phyloP scores from a whole-genome alignment of 2,797 vertebrate genomes.

The Hephaestus fuliginosus region DNA sequence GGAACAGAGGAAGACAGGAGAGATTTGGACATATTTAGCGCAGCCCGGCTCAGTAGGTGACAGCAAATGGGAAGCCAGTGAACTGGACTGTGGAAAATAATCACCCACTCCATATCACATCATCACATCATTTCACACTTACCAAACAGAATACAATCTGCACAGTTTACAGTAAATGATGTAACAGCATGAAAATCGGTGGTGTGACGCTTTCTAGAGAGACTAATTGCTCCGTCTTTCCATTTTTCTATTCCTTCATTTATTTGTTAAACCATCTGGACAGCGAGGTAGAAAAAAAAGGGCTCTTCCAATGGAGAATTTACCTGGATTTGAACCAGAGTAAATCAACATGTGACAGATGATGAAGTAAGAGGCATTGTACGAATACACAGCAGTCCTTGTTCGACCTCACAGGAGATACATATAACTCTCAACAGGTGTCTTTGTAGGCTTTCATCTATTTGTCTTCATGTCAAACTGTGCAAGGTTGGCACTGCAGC shows the following conservation, averaged over 20 bases:
- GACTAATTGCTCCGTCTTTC: constrained; percentile 34
- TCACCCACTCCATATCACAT: constrained; percentile 41
- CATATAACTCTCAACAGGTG: constrained; percentile 62
- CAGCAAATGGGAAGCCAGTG: constrained; percentile 38
- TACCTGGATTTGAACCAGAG: constrained; percentile 51
- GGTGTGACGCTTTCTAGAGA: constrained; percentile 34
- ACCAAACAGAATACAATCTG: constrained; percentile 36
- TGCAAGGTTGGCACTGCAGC: constrained; percentile 35
- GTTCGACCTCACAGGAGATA: constrained; percentile 62
- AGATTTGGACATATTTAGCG: constrained; percentile 44
- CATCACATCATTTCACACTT: constrained; percentile 57
- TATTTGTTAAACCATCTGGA: constrained; percentile 46
- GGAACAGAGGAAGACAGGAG: constrained; percentile 35
- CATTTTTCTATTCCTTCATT: constrained; percentile 42
- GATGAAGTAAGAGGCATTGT: constrained; percentile 49
- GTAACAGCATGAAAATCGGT: constrained; percentile 31
- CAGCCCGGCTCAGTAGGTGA: constrained; percentile 36
- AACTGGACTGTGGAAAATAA: constrained; percentile 61
- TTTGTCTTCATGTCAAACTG: constrained; percentile 60
- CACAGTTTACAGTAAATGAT: constrained; percentile 48
- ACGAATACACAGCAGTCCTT: constrained; percentile 57
- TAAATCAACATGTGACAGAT: constrained; percentile 54
- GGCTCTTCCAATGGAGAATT: constrained; percentile 20
- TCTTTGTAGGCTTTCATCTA: constrained; percentile 35
- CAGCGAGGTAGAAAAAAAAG: not conserved